Percentiles rank a stretch among this genome's conserved stretches.
These are phyloP conservation scores for Gerris lacustris DNA, from an alignment of 2,888 invertebrate genomes.

Conservation along the genomic window DNA sequence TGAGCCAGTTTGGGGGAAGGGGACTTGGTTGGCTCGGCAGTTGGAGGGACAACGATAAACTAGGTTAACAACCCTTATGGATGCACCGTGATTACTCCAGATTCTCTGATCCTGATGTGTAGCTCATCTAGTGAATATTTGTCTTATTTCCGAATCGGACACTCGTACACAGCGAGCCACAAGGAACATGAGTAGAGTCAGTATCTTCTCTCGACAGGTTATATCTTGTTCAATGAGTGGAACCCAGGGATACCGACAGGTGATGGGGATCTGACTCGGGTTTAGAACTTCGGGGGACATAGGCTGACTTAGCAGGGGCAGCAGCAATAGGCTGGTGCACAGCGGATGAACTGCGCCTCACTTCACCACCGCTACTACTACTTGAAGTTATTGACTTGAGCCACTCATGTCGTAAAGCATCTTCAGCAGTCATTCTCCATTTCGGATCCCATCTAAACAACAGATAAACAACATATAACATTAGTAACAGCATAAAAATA, in stretches of 20 bases:
- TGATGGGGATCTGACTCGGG: constrained; percentile 25
- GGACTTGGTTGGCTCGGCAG: background rate
- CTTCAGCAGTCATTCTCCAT: constrained; percentile 79
- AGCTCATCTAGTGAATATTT: too few species aligned
- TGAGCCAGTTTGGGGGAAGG: background rate
- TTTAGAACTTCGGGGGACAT: constrained; percentile 30
- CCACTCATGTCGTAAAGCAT: constrained; percentile 82
- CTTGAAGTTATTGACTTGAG: constrained; percentile 47
- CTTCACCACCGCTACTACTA: constrained; percentile 33
- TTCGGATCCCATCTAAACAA: constrained; percentile 75
- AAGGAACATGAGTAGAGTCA: background rate
- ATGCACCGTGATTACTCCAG: background rate
- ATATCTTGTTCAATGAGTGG: background rate
- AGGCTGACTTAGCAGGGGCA: constrained; percentile 24
- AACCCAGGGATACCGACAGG: background rate
- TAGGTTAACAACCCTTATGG: background rate
- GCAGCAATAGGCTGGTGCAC: background rate
- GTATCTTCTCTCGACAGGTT: constrained; percentile 12
- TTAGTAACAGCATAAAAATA: background rate
- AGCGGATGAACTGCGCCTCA: constrained; percentile 35
- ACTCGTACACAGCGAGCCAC: background rate
- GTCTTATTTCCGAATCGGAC: too few species aligned
- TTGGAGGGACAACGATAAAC: background rate
- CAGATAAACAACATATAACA: background rate
- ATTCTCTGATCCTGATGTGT: too few species aligned